Evolutionary conservation across 2,888 invertebrate genomes (phyloP).

Genomic region (Sarcophaga carnaria): DNA sequence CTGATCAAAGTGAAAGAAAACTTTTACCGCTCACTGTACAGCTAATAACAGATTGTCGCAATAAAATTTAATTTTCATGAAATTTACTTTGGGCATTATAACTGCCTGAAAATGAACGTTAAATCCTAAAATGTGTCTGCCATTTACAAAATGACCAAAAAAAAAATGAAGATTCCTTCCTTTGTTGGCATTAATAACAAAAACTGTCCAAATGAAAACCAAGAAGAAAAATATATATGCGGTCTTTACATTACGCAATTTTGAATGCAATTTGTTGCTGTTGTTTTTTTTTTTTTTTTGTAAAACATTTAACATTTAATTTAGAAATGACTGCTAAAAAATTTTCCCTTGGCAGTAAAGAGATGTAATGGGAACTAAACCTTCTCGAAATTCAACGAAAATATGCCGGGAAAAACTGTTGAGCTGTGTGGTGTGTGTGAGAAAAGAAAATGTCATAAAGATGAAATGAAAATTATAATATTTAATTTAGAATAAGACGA

Average conservation of each 20-base stretch:
- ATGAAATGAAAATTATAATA: slow-evolving; percentile 26
- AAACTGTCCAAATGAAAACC: neutral
- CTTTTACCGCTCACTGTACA: neutral
- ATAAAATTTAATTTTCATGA: neutral
- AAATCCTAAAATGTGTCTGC: neutral
- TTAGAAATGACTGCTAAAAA: too few relatives aligned
- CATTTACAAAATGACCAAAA: neutral
- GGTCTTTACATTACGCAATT: too few relatives aligned
- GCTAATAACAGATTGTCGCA: neutral
- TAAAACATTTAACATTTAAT: too few relatives aligned
- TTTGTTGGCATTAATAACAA: neutral
- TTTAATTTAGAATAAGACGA: slow-evolving; percentile 32
- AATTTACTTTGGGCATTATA: neutral
- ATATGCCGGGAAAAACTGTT: too few relatives aligned
- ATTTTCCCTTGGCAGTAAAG: too few relatives aligned
- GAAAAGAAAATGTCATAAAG: slow-evolving; percentile 2
- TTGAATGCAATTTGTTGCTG: too few relatives aligned
- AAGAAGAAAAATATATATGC: too few relatives aligned
- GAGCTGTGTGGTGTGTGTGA: neutral
- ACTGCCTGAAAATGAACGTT: neutral
- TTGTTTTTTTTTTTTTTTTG: too few relatives aligned
- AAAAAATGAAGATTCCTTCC: neutral
- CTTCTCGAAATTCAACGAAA: too few relatives aligned
- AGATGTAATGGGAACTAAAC: too few relatives aligned
- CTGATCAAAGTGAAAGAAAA: neutral